Evolutionary conservation across 2,797 vertebrate species (phyloP), one percentile per base, ranked within the genome.

Genomic region (Sebastes taczanowskii): DNA sequence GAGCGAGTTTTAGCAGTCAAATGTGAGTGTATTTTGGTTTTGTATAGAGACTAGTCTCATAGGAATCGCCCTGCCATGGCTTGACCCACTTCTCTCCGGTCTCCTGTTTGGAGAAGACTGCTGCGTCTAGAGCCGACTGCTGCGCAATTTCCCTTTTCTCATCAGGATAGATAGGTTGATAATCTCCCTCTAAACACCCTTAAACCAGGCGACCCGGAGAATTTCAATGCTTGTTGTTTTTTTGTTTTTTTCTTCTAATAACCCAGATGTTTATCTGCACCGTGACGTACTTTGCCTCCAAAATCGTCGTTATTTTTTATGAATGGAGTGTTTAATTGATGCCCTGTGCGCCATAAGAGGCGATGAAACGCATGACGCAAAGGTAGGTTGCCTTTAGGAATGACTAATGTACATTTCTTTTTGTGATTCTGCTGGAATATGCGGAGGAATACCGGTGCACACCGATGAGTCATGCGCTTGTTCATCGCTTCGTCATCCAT

Each of bases 61-160:
- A 84, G 87, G 87, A 82, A 35, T 92, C 77, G 84, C 85, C 55
- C 82, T 85, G 91, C 82, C 81, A 88, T 60, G 86, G 79, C 80
- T 91, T 95, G 95, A 95, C 95, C 94, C 93, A 95, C 88, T 95
- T 95, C 87, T 93, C 87, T 93, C 77, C 68, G 83, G 82, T 89
- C 91, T 88, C 71, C 60, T 74, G 1, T 85, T 81, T 61, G 65
- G 56, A 56, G 81, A 69, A 52, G 77, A 59, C 78, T 81, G 74
- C 90, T 89, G 90, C 71, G 86, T 91, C 86, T 89, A 72, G 85
- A 79, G 80, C 74, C 58, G 86, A 80, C 83, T 76, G 84, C 85
- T 92, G 90, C 89, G 88, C 87, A 90, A 63, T 90, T 83, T 77
- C 5, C 74, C 34, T 34, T 72, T 46, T 80, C 22, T 20, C 61